phyloP scores from a whole-genome alignment of 2,888 invertebrate species.

The Sepioteuthis lessoniana region DNA sequence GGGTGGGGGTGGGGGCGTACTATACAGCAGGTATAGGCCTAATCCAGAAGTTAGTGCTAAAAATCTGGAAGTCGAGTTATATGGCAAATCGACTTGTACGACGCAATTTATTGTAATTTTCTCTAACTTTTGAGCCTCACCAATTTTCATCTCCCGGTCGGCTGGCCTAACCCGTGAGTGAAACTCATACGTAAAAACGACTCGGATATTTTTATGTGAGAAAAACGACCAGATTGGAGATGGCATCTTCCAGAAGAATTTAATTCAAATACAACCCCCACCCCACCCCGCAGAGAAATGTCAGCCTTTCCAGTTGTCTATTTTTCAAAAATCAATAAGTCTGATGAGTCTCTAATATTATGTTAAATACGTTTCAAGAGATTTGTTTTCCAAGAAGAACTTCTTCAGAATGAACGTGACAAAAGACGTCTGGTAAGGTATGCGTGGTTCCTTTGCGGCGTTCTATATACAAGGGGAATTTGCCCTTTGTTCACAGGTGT shows the following conservation, averaged over 20 bases:
- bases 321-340: neutral
- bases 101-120: too few relatives aligned
- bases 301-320: neutral
- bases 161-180: neutral
- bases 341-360: neutral
- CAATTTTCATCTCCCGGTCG: neutral
- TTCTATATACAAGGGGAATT: neutral
- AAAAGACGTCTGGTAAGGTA: neutral
- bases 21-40: too few relatives aligned
- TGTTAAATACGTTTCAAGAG: neutral
- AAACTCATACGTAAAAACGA: neutral
- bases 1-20: too few relatives aligned
- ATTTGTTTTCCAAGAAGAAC: neutral
- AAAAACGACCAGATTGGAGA: neutral
- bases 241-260: neutral
- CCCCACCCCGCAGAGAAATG: neutral
- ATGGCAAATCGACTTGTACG: too few relatives aligned
- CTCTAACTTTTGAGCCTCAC: neutral
- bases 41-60: too few relatives aligned
- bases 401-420: neutral
- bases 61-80: too few relatives aligned
- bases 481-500: neutral
- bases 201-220: neutral
- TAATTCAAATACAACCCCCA: neutral
- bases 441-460: neutral